These are phyloP conservation scores for Cyclura pinguis DNA, from an alignment of 2,797 vertebrate species.

Conservation along the genomic window DNA sequence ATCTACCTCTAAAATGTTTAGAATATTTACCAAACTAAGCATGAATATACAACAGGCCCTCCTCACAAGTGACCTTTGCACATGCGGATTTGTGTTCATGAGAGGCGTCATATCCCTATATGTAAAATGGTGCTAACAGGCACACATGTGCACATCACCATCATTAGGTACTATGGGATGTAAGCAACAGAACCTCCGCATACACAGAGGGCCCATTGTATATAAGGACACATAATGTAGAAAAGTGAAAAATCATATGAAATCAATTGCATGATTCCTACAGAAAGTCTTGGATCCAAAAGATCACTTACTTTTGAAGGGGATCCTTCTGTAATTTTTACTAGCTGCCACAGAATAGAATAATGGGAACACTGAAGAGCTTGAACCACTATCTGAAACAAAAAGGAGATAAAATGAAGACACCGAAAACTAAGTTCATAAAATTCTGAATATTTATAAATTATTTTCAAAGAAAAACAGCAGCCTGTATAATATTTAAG, in stretches of 20 bases:
- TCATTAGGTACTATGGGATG: too few species aligned
- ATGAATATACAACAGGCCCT: not conserved
- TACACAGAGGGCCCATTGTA: too few species aligned
- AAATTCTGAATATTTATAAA: fast-evolving
- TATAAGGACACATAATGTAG: not conserved
- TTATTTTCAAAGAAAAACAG: slow-evolving; percentile 16
- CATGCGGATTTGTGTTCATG: too few species aligned
- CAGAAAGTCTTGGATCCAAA: slow-evolving; percentile 44
- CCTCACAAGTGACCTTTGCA: too few species aligned
- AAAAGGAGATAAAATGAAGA: slow-evolving; percentile 58
- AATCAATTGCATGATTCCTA: not conserved
- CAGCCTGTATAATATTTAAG: not conserved
- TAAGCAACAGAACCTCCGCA: too few species aligned
- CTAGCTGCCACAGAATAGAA: slow-evolving; percentile 99
- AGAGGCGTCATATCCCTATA: too few species aligned
- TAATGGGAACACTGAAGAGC: slow-evolving; percentile 99
- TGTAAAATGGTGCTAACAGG: too few species aligned
- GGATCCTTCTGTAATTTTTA: slow-evolving; percentile 96
- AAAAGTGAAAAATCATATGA: not conserved
- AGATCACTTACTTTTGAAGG: slow-evolving; percentile 92
- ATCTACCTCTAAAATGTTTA: not conserved
- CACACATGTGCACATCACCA: too few species aligned
- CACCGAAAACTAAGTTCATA: slow-evolving; percentile 22
- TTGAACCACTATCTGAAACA: slow-evolving; percentile 93
- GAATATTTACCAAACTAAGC: not conserved